Evolutionary conservation across 2,888 invertebrate genomes (phyloP), one percentile per base, ranked within the genome.

Genomic region (Mesochorus sp.): DNA sequence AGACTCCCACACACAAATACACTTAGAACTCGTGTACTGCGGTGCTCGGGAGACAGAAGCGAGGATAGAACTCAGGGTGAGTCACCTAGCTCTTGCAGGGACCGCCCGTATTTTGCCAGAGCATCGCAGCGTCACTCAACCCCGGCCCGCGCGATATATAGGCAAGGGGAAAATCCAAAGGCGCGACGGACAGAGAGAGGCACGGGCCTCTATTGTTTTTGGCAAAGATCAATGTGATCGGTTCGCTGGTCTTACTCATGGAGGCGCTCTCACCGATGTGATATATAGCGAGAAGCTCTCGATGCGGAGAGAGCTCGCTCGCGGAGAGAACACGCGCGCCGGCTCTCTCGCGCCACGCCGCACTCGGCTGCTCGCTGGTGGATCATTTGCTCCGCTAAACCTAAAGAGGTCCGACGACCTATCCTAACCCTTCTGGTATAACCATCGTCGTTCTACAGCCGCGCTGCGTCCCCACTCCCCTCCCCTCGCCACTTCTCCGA

Each of bases 161-260:
- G n/a, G 76, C 24, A 49, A 61, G 70, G 51, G 76, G 75, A 81
- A 83, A 85, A 85, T 87, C 82, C 84, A 85, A 84, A 87, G 85
- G 88, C 88, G 82, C 67, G 80, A 49, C 57, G 70, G 57, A 75
- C 62, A 61, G 67, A n/a, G n/a, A n/a, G n/a, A n/a, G n/a, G 64
- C 61, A 49, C 55, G 44, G 55, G 74, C 31, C 62, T 83, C 84
- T 86, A 88, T 88, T 88, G 88, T 88, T 88, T 88, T 88, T 88
- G 85, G 85, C 86, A 85, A 88, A 88, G 88, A 88, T 88, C 88
- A 88, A 85, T 88, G 88, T 84, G 87, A 86, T 88, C 85, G 88
- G 87, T 86, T 84, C 84, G 84, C 83, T 85, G 86, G 83, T 86
- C 85, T 86, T 87, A 83, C 83, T 84, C 85, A 86, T 83, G 82